Conservation (phyloP, 2,113 vertebrate genomes). For the Struthio camelus region DNA sequence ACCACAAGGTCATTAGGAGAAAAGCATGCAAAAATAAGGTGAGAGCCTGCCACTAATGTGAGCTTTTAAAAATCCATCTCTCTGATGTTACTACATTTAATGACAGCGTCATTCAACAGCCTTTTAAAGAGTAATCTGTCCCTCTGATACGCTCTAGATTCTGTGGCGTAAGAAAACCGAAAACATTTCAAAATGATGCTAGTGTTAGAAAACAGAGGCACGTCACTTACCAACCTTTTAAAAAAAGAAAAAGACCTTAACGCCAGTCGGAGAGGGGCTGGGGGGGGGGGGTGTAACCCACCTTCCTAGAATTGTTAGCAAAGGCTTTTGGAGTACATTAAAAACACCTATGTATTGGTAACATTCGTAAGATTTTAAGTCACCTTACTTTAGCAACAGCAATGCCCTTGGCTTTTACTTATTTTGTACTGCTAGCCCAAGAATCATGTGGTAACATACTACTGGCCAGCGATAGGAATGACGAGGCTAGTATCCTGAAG, state of each 20-base stretch:
- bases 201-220: conserved; percentile 47
- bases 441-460: background rate
- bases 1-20: background rate
- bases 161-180: conserved; percentile 20
- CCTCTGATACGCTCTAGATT: background rate
- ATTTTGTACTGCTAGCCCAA: conserved; percentile 9
- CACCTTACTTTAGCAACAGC: conserved; percentile 15
- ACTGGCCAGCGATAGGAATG: background rate
- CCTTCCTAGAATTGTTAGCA: background rate
- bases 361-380: conserved; percentile 58
- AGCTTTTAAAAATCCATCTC: conserved; percentile 24
- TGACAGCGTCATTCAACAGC: conserved; percentile 9
- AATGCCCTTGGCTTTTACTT: conserved; percentile 50
- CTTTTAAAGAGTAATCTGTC: conserved; percentile 45
- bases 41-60: background rate
- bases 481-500: conserved; percentile 8
- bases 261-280: background rate
- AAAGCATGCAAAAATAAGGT: conserved; percentile 37
- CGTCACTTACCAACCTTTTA: conserved; percentile 34
- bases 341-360: conserved; percentile 38
- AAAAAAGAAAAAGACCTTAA: conserved; percentile 31
- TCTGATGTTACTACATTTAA: conserved; percentile 15
- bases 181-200: conserved; percentile 64
- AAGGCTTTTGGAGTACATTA: conserved; percentile 59
- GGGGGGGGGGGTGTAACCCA: background rate